These are phyloP conservation scores for Loxodonta africana DNA, from an alignment of 2,113 vertebrate species.

Conservation along the genomic window DNA sequence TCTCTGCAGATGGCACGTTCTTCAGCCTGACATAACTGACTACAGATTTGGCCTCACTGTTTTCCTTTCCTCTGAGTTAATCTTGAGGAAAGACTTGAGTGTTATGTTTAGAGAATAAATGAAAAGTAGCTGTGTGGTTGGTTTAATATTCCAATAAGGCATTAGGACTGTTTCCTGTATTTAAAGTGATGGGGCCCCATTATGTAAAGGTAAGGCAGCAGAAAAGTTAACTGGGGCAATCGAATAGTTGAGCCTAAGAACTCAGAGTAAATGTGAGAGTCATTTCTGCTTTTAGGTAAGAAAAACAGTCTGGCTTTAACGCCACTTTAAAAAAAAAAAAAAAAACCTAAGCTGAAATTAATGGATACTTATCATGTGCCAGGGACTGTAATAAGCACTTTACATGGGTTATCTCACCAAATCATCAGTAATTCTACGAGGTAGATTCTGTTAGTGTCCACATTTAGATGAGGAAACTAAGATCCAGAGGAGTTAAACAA, in stretches of 20 bases:
- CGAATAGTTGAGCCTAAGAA: background rate
- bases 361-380: background rate
- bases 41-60: background rate
- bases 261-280: background rate
- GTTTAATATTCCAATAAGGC: background rate
- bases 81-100: background rate
- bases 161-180: background rate
- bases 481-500: background rate
- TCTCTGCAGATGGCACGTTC: background rate
- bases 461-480: background rate
- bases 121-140: background rate
- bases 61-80: conserved; percentile 45
- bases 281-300: background rate
- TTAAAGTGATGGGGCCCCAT: background rate
- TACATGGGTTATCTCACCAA: background rate
- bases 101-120: background rate
- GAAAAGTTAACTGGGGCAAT: background rate
- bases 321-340: background rate
- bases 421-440: background rate
- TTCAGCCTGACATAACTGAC: background rate
- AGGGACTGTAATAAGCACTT: background rate
- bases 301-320: background rate
- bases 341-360: background rate
- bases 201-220: background rate
- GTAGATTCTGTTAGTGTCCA: background rate